These are phyloP conservation scores for Todus mexicanus DNA, from an alignment of 2,797 vertebrate species.

Conservation along the genomic window DNA sequence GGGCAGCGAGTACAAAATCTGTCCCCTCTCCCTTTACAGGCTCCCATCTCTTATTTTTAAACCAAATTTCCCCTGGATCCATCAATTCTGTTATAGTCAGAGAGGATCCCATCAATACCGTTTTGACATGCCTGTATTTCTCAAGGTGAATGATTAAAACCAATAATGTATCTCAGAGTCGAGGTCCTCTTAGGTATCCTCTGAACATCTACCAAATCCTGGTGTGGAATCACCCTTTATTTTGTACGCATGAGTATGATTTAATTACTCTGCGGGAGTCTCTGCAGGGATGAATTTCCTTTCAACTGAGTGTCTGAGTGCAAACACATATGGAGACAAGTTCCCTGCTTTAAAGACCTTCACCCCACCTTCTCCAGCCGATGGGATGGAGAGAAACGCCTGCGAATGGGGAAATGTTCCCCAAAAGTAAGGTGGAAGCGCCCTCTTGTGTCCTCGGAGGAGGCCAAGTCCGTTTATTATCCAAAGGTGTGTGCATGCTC, in stretches of 20 bases:
- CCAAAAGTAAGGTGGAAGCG: conserved; percentile 43
- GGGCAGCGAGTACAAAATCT: neutral
- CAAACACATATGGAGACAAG: neutral
- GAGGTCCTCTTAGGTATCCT: neutral
- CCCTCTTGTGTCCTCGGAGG: conserved; percentile 46
- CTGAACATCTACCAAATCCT: neutral
- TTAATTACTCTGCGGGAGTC: neutral
- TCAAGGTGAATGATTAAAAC: neutral
- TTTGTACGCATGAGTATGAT: neutral
- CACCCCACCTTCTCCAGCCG: neutral
- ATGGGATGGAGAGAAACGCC: neutral
- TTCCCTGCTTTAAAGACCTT: neutral
- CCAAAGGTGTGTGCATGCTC: fast-evolving
- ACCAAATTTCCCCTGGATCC: neutral
- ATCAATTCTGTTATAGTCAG: neutral
- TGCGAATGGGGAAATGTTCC: neutral
- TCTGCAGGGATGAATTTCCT: neutral
- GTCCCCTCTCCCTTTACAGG: neutral
- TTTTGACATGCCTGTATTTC: neutral
- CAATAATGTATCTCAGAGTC: neutral
- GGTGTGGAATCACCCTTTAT: neutral
- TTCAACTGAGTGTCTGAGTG: neutral
- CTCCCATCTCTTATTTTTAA: neutral
- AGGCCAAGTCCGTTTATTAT: neutral
- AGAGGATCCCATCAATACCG: neutral